These are phyloP conservation scores for Myopa testacea DNA, from an alignment of 2,888 invertebrate species.

Conservation along the genomic window DNA sequence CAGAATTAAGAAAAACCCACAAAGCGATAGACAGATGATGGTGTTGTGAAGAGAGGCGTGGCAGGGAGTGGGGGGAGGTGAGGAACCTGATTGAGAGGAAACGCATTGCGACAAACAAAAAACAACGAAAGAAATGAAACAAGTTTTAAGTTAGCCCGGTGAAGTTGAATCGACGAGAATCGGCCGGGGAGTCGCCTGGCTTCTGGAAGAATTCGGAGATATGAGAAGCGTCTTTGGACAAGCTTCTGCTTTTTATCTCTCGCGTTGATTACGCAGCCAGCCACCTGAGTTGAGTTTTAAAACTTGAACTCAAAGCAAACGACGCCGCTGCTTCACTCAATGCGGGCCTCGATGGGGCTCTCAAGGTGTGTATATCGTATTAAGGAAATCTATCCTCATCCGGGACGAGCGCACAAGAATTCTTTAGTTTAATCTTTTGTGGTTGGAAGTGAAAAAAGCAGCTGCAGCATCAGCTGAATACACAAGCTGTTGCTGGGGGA, in stretches of 20 bases:
- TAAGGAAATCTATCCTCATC: no score
- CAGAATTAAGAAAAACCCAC: not conserved
- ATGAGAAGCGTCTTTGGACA: not conserved
- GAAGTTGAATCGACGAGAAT: no score
- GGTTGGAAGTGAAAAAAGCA: no score
- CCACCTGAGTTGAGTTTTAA: not conserved
- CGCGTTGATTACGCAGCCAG: not conserved
- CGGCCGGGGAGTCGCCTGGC: not conserved
- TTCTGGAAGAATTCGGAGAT: not conserved
- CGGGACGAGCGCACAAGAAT: no score
- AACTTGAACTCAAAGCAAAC: not conserved
- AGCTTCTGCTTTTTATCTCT: no score
- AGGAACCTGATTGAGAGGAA: not conserved
- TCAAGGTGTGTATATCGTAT: no score
- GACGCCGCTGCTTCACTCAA: conserved; percentile 12
- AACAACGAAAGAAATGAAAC: not conserved
- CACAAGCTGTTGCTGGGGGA: no score
- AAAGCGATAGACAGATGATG: not conserved
- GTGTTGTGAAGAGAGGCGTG: no score
- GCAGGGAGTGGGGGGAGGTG: not conserved
- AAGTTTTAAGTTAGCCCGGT: not conserved
- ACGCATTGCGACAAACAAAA: not conserved
- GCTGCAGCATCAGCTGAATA: no score
- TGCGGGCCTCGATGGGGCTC: no score
- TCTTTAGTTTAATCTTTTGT: no score